Base-by-base conservation (phyloP, 2,113 vertebrate species). In the Scopus umbretta region DNA sequence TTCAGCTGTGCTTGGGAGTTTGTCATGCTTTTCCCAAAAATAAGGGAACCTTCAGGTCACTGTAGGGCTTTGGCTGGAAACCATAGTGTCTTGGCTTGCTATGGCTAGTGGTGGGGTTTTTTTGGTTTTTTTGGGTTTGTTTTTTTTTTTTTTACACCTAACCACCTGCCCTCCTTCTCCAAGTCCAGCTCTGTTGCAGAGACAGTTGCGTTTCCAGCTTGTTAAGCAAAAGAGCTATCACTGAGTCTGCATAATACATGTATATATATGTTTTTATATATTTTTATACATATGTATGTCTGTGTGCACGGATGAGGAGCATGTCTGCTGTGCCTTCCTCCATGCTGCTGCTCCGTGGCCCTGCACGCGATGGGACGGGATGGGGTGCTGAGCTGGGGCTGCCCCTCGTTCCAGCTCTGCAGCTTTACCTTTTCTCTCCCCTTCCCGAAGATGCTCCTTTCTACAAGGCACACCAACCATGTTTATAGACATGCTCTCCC, bases 381-480 rank as follows among this genome's bases (percentile, higher is more conserved):
- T 27, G 42, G 43, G 62, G 17, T 14, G 22, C 43, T 32, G 72
- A 66, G 36, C 45, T 49, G 40, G 50, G 62, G 8, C 25, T 84
- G 18, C 12, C 85, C 10, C 53, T 8, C 6, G 2, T 30, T 63
- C 42, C 81, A 86, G 30, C 62, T 73, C 85, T 72, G 43, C 45
- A 94, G 27, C 86, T 85, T 80, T 38, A 20, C 36, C 87, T 92
- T 91, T 92, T 86, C 36, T 80, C 15, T 38, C 45, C 16, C 38
- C 30, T 61, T n/a, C 50, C 40, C 88, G n/a, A 92, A 99, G 99
- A 61, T 99, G 99, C 91, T 98, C 97, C 17, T 89, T 91, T 42
- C 89, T 87, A 2, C 98, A 98, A 0, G 99, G 99, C 55, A 99
- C 99, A 0, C 99, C 99, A 6, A 99, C 99, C 59, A 99, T 99